phyloP scores from a whole-genome alignment of 2,888 invertebrate species.

The Drosophila sordidula region DNA sequence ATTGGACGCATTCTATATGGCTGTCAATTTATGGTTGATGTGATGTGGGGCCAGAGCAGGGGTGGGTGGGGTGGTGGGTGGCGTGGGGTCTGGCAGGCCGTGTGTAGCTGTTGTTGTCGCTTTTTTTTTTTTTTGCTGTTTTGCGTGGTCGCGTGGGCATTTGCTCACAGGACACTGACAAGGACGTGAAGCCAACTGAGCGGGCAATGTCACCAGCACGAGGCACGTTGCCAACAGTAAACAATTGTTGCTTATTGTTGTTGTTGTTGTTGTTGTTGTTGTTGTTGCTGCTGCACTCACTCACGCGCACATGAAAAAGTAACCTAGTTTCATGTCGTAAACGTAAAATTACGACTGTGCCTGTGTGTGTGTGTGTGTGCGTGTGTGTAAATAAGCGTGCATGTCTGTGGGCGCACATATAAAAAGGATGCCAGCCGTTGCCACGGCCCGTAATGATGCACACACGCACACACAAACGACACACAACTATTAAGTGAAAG shows the following conservation, averaged over 20 bases:
- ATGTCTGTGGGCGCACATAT: conserved; percentile 60
- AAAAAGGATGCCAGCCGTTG: conserved; percentile 62
- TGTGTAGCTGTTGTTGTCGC: conserved; percentile 15
- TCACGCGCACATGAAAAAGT: conserved; percentile 75
- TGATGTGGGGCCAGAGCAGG: conserved; percentile 25
- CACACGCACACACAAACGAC: conserved; percentile 44
- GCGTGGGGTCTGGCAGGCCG: background rate
- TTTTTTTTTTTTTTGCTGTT: conserved; percentile 22
- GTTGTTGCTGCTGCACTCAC: conserved; percentile 49
- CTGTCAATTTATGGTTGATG: conserved; percentile 58
- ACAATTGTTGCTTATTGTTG: conserved; percentile 49
- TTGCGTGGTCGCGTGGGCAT: conserved; percentile 67
- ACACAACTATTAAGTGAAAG: conserved; percentile 81
- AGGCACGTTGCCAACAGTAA: conserved; percentile 44
- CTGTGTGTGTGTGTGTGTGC: conserved; percentile 25
- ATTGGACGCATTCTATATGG: conserved; percentile 16
- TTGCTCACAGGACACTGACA: conserved; percentile 54
- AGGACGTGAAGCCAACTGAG: conserved; percentile 76
- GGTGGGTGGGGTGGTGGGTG: conserved; percentile 2
- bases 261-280: conserved; percentile 15
- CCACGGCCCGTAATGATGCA: conserved; percentile 66
- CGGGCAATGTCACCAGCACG: conserved; percentile 78
- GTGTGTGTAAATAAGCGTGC: conserved; percentile 41
- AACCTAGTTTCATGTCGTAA: conserved; percentile 81
- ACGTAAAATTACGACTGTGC: conserved; percentile 68